A percentile compares a stretch with the other conserved stretches of the same genome.
Conservation (phyloP, 1,140 invertebrate species). For the Paracyclopina nana region DNA sequence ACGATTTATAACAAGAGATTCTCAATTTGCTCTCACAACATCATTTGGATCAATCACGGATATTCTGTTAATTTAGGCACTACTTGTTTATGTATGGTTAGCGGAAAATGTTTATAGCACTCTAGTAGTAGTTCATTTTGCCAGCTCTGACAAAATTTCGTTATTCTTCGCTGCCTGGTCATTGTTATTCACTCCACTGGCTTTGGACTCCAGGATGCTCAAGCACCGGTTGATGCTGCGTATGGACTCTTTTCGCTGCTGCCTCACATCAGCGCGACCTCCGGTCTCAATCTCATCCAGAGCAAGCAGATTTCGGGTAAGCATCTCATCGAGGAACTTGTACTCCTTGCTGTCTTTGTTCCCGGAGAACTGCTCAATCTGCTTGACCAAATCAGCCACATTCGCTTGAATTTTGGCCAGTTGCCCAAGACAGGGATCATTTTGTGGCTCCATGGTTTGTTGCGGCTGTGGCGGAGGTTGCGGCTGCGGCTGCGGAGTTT, state of each 20-base stretch:
- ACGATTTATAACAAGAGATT: too few relatives aligned
- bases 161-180: neutral
- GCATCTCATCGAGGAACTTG: conserved; percentile 76
- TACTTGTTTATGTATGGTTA: too few relatives aligned
- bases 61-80: too few relatives aligned
- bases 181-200: neutral
- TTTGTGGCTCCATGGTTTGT: neutral
- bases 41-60: too few relatives aligned
- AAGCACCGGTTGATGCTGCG: conserved; percentile 46
- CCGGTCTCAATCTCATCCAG: conserved; percentile 78
- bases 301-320: conserved; percentile 72
- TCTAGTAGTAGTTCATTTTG: too few relatives aligned
- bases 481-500: too few relatives aligned
- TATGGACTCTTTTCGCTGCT: conserved; percentile 63
- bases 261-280: conserved; percentile 64
- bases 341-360: conserved; percentile 60
- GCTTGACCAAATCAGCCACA: conserved; percentile 47
- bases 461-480: too few relatives aligned
- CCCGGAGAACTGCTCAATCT: conserved; percentile 55
- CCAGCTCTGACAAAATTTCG: neutral
- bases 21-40: too few relatives aligned
- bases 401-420: conserved; percentile 59
- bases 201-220: neutral
- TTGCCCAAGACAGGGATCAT: conserved; percentile 43
- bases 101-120: too few relatives aligned